Evolutionary conservation across 2,797 vertebrate genomes (phyloP), one percentile per base, ranked within the genome.

Genomic region (Psittacula echo): DNA sequence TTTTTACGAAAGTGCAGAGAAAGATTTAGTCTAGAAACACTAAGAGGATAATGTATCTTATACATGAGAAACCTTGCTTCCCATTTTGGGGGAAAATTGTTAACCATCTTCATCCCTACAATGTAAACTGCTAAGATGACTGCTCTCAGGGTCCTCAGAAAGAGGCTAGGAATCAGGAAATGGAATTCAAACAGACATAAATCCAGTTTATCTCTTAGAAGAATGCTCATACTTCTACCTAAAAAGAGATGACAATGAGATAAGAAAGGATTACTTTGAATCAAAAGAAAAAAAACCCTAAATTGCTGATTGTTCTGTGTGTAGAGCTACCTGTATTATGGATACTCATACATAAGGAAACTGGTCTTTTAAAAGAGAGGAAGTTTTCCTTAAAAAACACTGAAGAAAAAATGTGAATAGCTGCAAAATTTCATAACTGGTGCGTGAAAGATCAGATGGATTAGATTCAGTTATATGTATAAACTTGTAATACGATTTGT

Each of bases 251-350:
- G 22, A 24, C 12, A 39, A 45, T 32, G 41, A n/a, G 8, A 27
- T 44, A 39, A 73, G 4, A 65, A 62, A 47, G 26, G 3, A 83
- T 56, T 61, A 50, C 11, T 61, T 73, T 41, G 13, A 68, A 32
- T 3, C 1, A 15, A 61, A 68, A 61, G 2, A 7, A 64, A 45
- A 61, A n/a, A 14, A 45, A 24, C 5, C 9, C 3, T 3, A 11
- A 68, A 61, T 60, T 78, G 5, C 3, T 60, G 24, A 39, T 84
- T 86, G 5, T 53, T 45, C 32, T 85, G 5, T 66, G 9, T 13
- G 13, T 26, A 87, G 15, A 68, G 10, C 11, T 62, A 83, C 6
- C 8, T 23, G 5, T 39, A 47, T 54, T 15, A 47, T 47, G 34
- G 37, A 41, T 53, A 74, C 5, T 54, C 9, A 23, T 39, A 9